phyloP scores from a whole-genome alignment of 2,797 vertebrate species.

The Mus spretus region DNA sequence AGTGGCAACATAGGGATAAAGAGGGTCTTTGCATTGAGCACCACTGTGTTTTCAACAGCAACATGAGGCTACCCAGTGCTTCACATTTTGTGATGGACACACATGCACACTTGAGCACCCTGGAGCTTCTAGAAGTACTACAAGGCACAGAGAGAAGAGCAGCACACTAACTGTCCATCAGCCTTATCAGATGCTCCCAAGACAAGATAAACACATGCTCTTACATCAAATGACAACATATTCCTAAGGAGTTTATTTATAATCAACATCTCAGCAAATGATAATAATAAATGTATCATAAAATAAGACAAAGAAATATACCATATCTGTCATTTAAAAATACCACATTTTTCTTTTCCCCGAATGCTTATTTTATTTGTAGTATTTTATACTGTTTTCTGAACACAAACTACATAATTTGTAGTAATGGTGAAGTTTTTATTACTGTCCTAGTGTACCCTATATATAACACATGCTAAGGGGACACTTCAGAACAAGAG shows the following conservation, averaged over 20 bases:
- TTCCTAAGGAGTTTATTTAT: neutral
- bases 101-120: neutral
- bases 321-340: neutral
- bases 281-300: neutral
- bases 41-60: neutral
- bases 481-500: neutral
- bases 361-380: neutral
- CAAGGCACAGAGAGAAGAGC: neutral
- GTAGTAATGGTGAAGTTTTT: constrained; percentile 9
- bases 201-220: neutral
- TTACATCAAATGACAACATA: neutral
- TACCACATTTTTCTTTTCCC: neutral
- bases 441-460: neutral
- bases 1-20: neutral
- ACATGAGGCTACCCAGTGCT: neutral
- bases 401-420: neutral
- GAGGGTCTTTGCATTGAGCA: neutral
- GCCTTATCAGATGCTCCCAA: neutral
- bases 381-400: constrained; percentile 3
- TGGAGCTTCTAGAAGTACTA: constrained; percentile 12
- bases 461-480: neutral
- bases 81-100: neutral
- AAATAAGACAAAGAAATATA: neutral
- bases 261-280: neutral
- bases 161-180: neutral